phyloP scores from a whole-genome alignment of 2,113 vertebrate genomes.

The Mellivora capensis region DNA sequence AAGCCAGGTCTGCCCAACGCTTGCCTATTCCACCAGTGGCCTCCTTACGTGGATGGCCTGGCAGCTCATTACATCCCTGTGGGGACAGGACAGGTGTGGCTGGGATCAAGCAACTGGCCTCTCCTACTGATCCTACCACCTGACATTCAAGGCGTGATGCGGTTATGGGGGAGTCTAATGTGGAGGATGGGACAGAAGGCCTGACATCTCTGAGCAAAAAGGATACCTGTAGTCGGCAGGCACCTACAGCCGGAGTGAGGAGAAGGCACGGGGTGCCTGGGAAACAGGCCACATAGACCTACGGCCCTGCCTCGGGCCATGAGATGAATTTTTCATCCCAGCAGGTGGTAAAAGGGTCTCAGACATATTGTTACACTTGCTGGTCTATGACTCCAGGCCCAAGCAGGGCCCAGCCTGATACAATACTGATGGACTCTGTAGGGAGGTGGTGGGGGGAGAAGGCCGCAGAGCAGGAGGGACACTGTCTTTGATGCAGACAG shows the following conservation, averaged over 20 bases:
- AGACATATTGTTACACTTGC: fast-evolving
- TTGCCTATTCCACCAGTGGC: neutral
- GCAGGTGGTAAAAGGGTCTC: neutral
- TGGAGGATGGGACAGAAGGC: neutral
- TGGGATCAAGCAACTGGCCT: neutral
- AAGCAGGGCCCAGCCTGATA: too few species aligned
- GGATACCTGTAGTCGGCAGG: fast-evolving
- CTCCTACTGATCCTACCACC: fast-evolving
- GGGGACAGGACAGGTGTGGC: neutral
- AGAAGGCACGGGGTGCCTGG: neutral
- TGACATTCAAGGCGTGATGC: neutral
- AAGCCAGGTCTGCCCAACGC: neutral
- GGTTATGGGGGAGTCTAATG: fast-evolving
- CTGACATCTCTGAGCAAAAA: neutral
- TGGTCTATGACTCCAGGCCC: too few species aligned
- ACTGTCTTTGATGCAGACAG: neutral
- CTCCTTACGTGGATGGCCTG: neutral
- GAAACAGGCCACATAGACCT: neutral
- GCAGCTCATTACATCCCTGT: too few species aligned
- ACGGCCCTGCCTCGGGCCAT: neutral
- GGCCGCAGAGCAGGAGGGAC: fast-evolving
- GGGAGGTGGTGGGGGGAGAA: fast-evolving
- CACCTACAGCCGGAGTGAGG: neutral
- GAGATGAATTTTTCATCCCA: neutral
- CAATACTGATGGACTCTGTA: fast-evolving